phyloP scores from a whole-genome alignment of 2,113 vertebrate genomes.

The Colius striatus region DNA sequence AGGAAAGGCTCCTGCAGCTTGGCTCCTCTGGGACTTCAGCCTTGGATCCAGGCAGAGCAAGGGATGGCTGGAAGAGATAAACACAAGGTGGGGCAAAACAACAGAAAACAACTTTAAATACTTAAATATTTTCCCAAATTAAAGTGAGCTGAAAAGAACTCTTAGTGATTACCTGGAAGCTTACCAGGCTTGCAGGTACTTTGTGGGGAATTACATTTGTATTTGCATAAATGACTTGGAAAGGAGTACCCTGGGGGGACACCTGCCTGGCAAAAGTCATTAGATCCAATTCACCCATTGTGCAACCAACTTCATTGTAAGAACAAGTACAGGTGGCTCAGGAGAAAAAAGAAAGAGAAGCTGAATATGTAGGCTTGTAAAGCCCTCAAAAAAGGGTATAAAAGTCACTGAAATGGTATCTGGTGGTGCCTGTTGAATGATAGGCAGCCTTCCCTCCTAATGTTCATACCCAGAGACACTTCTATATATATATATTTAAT shows the following conservation, averaged over 20 bases:
- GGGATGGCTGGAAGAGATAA: not conserved
- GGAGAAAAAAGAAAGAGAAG: not conserved
- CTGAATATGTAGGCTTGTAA: not conserved
- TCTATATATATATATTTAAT: not conserved
- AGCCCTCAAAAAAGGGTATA: not conserved
- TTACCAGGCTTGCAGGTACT: not conserved
- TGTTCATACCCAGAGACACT: accelerated
- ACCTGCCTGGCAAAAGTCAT: not conserved
- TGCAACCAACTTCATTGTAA: not conserved
- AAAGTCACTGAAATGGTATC: not conserved
- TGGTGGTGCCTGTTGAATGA: not conserved
- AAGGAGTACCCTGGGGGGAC: not conserved
- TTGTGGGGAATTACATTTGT: not conserved
- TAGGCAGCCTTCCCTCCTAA: not conserved
- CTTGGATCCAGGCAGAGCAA: not conserved
- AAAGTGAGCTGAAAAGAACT: not conserved
- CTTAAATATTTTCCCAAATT: not conserved
- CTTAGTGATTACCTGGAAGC: not conserved
- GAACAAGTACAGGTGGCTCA: not conserved
- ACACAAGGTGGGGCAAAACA: not conserved
- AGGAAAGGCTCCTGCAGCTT: not conserved
- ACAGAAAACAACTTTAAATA: not conserved
- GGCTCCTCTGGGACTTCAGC: not conserved
- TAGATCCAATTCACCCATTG: not conserved
- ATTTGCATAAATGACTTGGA: not conserved